Conservation (phyloP, 2,113 vertebrate species). For the Cephalopholis sonnerati region DNA sequence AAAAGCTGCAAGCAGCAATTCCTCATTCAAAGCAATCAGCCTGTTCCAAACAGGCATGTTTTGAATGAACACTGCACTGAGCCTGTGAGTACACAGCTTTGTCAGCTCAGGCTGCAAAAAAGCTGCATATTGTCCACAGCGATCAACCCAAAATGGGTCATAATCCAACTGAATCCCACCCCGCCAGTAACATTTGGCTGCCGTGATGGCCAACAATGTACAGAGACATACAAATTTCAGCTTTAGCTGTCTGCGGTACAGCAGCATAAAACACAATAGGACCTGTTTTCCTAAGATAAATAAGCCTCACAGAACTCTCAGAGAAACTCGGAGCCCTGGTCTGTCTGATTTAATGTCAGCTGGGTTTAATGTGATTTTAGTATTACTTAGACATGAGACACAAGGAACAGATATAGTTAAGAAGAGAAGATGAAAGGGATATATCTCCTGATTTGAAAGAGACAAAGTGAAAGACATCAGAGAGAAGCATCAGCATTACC, state of each 20-base stretch:
- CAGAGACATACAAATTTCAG: not conserved
- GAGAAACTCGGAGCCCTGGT: not conserved
- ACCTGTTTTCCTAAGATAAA: not conserved
- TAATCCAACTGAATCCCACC: not conserved
- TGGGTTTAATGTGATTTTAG: conserved; percentile 49
- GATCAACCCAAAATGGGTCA: not conserved
- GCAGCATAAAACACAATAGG: not conserved
- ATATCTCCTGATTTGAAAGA: conserved; percentile 50
- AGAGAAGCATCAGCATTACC: conserved; percentile 50
- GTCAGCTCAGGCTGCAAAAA: not conserved
- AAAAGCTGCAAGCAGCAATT: no score
- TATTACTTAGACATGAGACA: conserved; percentile 37
- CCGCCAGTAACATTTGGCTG: not conserved
- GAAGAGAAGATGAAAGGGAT: conserved; percentile 57
- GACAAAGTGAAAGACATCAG: conserved; percentile 53
- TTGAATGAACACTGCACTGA: no score
- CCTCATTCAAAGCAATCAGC: no score
- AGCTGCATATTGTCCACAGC: not conserved
- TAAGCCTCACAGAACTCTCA: conserved; percentile 6
- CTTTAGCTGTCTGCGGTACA: not conserved
- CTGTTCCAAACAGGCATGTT: no score
- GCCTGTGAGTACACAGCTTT: not conserved
- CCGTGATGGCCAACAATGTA: not conserved
- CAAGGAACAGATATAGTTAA: conserved; percentile 34
- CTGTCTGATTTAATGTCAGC: conserved; percentile 33